Evolutionary conservation across 2,113 vertebrate genomes (phyloP).

Genomic region (Nannospalax galili): DNA sequence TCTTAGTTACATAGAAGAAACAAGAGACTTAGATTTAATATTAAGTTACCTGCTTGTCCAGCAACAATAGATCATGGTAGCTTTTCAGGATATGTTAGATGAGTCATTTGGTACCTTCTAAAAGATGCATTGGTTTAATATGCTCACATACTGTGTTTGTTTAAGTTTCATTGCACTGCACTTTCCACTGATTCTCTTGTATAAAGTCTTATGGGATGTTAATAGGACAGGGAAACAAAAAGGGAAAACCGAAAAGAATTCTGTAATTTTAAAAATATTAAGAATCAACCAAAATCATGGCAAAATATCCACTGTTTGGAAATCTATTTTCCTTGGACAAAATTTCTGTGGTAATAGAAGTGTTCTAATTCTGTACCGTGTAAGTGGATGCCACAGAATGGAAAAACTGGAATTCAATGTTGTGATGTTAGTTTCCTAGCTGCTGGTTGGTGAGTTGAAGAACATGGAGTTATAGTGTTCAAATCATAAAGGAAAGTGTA

Average conservation of each 20-base stretch:
- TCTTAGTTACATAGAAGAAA: conserved; percentile 5
- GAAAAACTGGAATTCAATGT: not conserved
- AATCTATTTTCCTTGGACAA: not conserved
- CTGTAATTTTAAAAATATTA: not conserved
- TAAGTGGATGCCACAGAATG: not conserved
- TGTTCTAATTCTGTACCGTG: not conserved
- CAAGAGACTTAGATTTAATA: not conserved
- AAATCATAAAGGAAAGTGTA: not conserved
- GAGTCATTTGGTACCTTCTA: not conserved
- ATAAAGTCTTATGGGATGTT: not conserved
- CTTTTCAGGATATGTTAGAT: conserved; percentile 26
- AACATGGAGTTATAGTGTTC: not conserved
- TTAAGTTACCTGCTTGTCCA: conserved; percentile 10
- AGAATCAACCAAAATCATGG: conserved; percentile 20
- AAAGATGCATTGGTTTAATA: not conserved
- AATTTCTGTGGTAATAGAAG: conserved; percentile 7
- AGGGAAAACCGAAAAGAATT: not conserved
- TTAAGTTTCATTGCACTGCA: no score
- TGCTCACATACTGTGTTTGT: no score
- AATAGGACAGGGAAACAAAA: not conserved
- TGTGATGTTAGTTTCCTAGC: not conserved
- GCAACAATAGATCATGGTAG: not conserved
- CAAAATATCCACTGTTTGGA: not conserved
- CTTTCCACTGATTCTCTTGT: not conserved
- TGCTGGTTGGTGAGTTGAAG: not conserved